These are phyloP conservation scores for Serinus canaria DNA, from an alignment of 2,113 vertebrate species.

Conservation along the genomic window DNA sequence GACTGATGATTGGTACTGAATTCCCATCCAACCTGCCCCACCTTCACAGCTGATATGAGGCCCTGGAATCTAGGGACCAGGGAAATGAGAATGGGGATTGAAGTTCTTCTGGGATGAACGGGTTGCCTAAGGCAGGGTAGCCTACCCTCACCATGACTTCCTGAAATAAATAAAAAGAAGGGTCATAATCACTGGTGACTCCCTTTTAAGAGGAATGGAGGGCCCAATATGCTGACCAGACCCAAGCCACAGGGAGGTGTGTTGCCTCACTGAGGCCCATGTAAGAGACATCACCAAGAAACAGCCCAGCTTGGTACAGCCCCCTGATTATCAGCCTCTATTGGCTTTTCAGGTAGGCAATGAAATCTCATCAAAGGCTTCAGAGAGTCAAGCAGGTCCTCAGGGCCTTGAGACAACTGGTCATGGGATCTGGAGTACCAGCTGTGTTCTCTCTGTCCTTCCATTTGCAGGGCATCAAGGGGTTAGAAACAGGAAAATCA, in stretches of 20 bases:
- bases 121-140: neutral
- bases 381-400: neutral
- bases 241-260: too few relatives aligned
- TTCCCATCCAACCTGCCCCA: neutral
- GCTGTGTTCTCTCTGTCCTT: neutral
- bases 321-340: neutral
- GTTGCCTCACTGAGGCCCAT: neutral
- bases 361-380: neutral
- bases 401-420: neutral
- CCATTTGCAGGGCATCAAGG: neutral
- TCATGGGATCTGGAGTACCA: neutral
- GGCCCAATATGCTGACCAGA: neutral
- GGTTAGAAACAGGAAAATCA: neutral
- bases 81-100: neutral
- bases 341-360: too few relatives aligned
- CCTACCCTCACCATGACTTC: too few relatives aligned
- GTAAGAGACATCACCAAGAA: neutral
- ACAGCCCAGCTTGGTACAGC: neutral
- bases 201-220: neutral
- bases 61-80: neutral
- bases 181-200: neutral
- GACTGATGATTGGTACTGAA: fast-evolving
- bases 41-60: neutral
- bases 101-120: neutral
- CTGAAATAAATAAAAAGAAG: neutral